These are phyloP conservation scores for Gobionotothen gibberifrons DNA, from an alignment of 2,797 vertebrate species.

Conservation along the genomic window DNA sequence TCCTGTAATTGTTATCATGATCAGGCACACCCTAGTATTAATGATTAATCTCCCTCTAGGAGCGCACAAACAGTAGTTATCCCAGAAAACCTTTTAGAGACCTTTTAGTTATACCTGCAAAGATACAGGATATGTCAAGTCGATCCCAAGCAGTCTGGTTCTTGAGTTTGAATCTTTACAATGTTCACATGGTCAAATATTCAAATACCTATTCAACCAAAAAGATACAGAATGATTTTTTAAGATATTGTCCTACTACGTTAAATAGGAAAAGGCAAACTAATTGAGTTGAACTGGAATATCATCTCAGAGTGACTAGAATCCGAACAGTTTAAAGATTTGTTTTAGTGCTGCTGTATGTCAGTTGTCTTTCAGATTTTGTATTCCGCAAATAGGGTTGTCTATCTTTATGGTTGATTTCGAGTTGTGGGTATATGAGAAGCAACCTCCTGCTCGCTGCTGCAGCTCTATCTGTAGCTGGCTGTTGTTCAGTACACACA, in stretches of 20 bases:
- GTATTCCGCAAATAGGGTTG: conserved; percentile 10
- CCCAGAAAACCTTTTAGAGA: neutral
- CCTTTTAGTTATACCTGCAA: no score
- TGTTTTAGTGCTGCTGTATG: conserved; percentile 4
- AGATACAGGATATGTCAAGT: neutral
- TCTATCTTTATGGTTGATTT: conserved; percentile 19
- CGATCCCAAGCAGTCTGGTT: neutral
- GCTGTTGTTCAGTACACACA: conserved; percentile 1
- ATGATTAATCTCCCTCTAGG: conserved; percentile 23
- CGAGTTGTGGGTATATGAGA: neutral
- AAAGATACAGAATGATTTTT: neutral
- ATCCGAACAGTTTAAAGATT: neutral
- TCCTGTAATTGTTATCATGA: conserved; percentile 24
- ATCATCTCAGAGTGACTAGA: neutral
- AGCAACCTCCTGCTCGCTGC: neutral
- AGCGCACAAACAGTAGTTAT: neutral
- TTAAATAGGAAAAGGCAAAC: neutral
- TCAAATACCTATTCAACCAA: conserved; percentile 7
- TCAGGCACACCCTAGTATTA: conserved; percentile 23
- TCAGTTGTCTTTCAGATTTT: neutral
- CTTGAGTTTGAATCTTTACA: neutral
- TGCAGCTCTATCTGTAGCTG: neutral
- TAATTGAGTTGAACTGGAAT: neutral
- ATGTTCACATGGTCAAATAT: neutral
- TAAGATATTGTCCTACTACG: neutral